phyloP scores from a whole-genome alignment of 2,113 vertebrate species.

The Coturnix japonica region DNA sequence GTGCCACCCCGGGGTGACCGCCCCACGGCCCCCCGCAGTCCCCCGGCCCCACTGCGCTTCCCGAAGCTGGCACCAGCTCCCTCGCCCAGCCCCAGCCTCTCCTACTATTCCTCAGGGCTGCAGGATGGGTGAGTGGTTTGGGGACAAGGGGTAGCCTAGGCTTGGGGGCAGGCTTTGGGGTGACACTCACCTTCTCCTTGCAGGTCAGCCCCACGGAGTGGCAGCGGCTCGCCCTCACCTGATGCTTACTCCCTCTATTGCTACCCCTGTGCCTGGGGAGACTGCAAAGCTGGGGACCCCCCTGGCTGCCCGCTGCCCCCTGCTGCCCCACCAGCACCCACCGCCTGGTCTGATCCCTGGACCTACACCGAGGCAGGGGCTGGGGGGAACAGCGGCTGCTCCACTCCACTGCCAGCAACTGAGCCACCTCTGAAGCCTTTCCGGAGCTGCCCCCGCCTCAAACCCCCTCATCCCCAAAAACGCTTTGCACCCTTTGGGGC shows the following conservation, averaged over 20 bases:
- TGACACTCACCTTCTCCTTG: neutral
- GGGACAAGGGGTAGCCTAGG: neutral
- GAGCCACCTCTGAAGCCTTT: conserved; percentile 78
- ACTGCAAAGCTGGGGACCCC: conserved; percentile 87
- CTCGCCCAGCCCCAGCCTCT: conserved; percentile 87
- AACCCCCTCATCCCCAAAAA: conserved; percentile 85
- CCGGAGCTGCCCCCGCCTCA: conserved; percentile 84
- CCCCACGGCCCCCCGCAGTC: neutral
- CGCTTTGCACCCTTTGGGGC: conserved; percentile 93
- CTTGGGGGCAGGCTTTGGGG: neutral
- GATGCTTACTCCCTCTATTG: conserved; percentile 93
- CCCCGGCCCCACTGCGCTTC: conserved; percentile 82
- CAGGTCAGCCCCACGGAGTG: conserved; percentile 79
- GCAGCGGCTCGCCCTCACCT: conserved; percentile 86
- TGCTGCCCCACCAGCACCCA: conserved; percentile 79
- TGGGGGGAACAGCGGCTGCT: conserved; percentile 60
- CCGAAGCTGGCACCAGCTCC: conserved; percentile 79
- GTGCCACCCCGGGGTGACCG: conserved; percentile 88
- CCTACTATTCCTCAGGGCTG: conserved; percentile 94
- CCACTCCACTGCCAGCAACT: conserved; percentile 69
- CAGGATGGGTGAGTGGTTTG: conserved; percentile 84
- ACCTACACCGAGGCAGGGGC: conserved; percentile 65
- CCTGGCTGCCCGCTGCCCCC: conserved; percentile 64
- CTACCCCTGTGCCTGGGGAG: conserved; percentile 94
- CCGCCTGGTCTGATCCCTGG: conserved; percentile 86